These are phyloP conservation scores for Sepioteuthis lessoniana DNA, from an alignment of 2,888 invertebrate genomes.

Conservation along the genomic window DNA sequence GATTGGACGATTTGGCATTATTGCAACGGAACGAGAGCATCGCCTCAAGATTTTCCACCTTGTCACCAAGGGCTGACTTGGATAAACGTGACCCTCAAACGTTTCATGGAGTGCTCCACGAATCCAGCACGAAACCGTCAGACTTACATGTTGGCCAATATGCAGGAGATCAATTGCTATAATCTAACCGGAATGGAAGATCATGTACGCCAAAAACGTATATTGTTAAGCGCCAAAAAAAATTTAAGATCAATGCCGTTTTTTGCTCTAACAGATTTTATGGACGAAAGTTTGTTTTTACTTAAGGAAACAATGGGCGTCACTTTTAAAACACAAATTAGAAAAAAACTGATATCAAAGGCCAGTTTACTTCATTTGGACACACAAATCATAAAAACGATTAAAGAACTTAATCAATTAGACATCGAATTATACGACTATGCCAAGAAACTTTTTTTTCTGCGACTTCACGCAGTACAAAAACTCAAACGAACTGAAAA, in stretches of 20 bases:
- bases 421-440: constrained; percentile 95
- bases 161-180: constrained; percentile 10
- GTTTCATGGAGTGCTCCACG: background rate
- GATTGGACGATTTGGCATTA: background rate
- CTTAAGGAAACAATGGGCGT: background rate
- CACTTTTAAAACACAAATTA: background rate
- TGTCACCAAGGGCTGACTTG: constrained; percentile 35
- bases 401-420: constrained; percentile 82
- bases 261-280: background rate
- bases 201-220: background rate
- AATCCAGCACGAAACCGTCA: constrained; percentile 37
- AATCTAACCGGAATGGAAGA: background rate
- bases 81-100: constrained; percentile 36
- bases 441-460: constrained; percentile 87
- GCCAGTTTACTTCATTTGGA: background rate
- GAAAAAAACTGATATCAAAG: too few species aligned
- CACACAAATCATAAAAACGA: background rate
- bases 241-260: constrained; percentile 36
- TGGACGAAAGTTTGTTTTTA: constrained; percentile 35
- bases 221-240: constrained; percentile 10
- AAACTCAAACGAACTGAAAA: background rate
- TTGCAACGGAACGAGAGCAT: background rate
- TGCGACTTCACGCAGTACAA: constrained; percentile 76
- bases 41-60: background rate
- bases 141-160: constrained; percentile 40